Percentiles rank a stretch among this genome's conserved stretches.
These are phyloP conservation scores for Homalodisca vitripennis DNA, from an alignment of 1,140 invertebrate species.

Conservation along the genomic window DNA sequence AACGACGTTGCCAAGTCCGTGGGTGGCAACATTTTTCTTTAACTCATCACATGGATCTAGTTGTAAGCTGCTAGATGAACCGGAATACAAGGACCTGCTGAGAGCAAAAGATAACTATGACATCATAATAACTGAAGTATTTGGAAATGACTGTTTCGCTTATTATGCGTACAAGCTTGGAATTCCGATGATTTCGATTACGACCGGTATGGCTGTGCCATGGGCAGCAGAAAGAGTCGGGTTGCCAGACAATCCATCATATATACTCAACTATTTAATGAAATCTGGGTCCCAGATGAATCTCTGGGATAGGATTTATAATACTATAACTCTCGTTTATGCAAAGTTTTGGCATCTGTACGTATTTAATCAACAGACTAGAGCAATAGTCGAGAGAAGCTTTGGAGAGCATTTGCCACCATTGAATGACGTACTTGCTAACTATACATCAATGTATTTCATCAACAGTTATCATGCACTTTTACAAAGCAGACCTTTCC, in stretches of 20 bases:
- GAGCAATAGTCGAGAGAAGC: slow-evolving; percentile 53
- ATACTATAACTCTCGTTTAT: slow-evolving; percentile 21
- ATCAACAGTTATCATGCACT: slow-evolving; percentile 47
- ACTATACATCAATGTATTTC: slow-evolving; percentile 44
- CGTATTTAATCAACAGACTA: slow-evolving; percentile 20
- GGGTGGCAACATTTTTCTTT: background rate
- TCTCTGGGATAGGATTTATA: slow-evolving; percentile 26
- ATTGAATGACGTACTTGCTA: slow-evolving; percentile 44
- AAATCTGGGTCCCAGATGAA: slow-evolving; percentile 30
- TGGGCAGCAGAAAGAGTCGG: slow-evolving; percentile 53
- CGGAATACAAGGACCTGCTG: slow-evolving; percentile 50
- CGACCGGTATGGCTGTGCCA: slow-evolving; percentile 56
- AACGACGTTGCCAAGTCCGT: background rate
- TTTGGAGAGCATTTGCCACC: slow-evolving; percentile 49
- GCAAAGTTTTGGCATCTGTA: slow-evolving; percentile 10
- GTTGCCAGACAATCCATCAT: slow-evolving; percentile 25
- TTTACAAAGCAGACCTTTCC: slow-evolving; percentile 55
- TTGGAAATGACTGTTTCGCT: slow-evolving; percentile 39
- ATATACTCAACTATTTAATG: slow-evolving; percentile 33
- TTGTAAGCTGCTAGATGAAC: slow-evolving; percentile 40
- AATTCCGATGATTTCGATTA: slow-evolving; percentile 58
- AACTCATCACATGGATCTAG: background rate
- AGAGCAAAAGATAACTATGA: slow-evolving; percentile 45
- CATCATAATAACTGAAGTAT: slow-evolving; percentile 43
- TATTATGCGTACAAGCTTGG: slow-evolving; percentile 48